phyloP scores from a whole-genome alignment of 1,140 invertebrate species.

The Bombus confusus region DNA sequence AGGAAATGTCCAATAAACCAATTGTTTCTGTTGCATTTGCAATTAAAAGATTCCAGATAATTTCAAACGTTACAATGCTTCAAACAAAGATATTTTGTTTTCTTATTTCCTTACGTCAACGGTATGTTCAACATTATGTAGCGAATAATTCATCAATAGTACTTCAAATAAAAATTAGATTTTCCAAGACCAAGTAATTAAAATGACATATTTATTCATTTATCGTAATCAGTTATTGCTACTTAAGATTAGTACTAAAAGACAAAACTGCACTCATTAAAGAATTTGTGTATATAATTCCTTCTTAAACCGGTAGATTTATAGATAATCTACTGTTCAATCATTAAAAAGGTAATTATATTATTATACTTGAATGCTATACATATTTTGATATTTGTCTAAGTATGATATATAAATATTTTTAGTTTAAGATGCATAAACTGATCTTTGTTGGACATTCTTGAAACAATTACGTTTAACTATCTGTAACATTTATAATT shows the following conservation, averaged over 20 bases:
- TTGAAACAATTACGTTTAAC: neutral
- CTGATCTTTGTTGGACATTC: neutral
- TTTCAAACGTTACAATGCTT: neutral
- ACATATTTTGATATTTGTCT: neutral
- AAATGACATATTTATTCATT: neutral
- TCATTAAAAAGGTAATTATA: neutral
- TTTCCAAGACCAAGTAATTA: neutral
- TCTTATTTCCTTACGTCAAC: neutral
- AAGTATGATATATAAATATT: neutral
- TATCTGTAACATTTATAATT: neutral
- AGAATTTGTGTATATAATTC: neutral
- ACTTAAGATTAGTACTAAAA: neutral
- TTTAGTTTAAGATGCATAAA: neutral
- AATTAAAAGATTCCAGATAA: neutral
- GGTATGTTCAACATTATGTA: neutral
- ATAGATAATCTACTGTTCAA: neutral
- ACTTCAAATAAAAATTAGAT: neutral
- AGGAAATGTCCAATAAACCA: conserved; percentile 27
- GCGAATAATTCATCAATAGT: neutral
- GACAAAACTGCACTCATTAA: neutral
- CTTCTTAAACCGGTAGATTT: no score
- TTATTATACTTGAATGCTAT: neutral
- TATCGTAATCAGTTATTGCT: neutral
- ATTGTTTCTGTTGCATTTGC: neutral
- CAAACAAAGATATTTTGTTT: neutral